phyloP scores from a whole-genome alignment of 1,140 invertebrate genomes.

The Cyphomyrmex costatus region DNA sequence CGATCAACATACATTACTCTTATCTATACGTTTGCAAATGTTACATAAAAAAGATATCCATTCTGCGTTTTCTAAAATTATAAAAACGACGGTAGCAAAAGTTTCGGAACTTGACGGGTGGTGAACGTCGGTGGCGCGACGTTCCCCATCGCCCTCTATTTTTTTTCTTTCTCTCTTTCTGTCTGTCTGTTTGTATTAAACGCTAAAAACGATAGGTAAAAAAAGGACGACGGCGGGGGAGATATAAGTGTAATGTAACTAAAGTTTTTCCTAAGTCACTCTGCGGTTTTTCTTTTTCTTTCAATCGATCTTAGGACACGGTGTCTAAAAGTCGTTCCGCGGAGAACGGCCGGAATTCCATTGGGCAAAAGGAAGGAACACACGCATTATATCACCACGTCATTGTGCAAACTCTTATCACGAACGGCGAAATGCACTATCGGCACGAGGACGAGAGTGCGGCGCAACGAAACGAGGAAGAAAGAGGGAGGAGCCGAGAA shows the following conservation, averaged over 20 bases:
- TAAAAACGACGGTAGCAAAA: slow-evolving; percentile 70
- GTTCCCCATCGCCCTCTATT: not conserved
- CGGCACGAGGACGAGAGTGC: slow-evolving; percentile 44
- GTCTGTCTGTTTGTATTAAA: slow-evolving; percentile 8
- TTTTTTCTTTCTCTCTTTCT: slow-evolving; percentile 20
- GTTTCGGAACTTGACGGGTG: slow-evolving; percentile 37
- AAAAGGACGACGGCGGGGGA: slow-evolving; percentile 35
- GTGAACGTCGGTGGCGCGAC: slow-evolving; percentile 14
- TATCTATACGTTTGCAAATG: slow-evolving; percentile 74
- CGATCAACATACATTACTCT: slow-evolving; percentile 75
- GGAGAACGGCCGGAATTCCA: slow-evolving; percentile 61
- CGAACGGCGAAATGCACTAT: slow-evolving; percentile 63
- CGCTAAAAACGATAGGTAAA: slow-evolving; percentile 59
- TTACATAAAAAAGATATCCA: slow-evolving; percentile 69
- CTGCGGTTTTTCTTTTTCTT: slow-evolving; percentile 66
- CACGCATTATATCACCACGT: slow-evolving; percentile 50
- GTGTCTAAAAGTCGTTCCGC: slow-evolving; percentile 20
- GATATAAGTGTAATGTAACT: slow-evolving; percentile 56
- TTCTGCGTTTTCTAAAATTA: slow-evolving; percentile 54
- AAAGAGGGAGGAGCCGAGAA: slow-evolving; percentile 45
- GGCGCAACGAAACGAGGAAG: slow-evolving; percentile 53
- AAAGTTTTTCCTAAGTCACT: slow-evolving; percentile 74
- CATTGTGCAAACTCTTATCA: slow-evolving; percentile 71
- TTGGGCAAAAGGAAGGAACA: slow-evolving; percentile 66
- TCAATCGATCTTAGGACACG: slow-evolving; percentile 46